phyloP scores from a whole-genome alignment of 1,140 invertebrate genomes.

The Calephelis virginiensis region DNA sequence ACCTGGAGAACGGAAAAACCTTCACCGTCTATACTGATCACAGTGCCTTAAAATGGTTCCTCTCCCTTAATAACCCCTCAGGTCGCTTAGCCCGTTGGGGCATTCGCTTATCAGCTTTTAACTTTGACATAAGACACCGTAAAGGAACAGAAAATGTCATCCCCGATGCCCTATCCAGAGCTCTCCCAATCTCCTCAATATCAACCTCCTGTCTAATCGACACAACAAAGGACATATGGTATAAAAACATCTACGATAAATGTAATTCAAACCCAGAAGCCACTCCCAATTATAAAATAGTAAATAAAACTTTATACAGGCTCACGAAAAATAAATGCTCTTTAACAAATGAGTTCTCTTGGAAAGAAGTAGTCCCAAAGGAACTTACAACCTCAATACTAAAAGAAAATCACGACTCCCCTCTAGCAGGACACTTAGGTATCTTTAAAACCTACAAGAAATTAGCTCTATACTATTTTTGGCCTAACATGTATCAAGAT shows the following conservation, averaged over 20 bases:
- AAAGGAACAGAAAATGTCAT: slow-evolving; percentile 44
- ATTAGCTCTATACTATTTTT: slow-evolving; percentile 29
- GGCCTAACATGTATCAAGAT: slow-evolving; percentile 36
- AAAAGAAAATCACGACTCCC: too few species aligned
- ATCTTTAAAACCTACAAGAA: slow-evolving; percentile 41
- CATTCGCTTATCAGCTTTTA: slow-evolving; percentile 38
- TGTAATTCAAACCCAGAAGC: slow-evolving; percentile 20
- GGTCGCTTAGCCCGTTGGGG: slow-evolving; percentile 44
- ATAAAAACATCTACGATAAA: slow-evolving; percentile 29
- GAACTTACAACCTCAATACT: too few species aligned
- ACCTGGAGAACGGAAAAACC: slow-evolving; percentile 33
- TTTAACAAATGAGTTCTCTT: slow-evolving; percentile 33
- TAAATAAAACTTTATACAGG: slow-evolving; percentile 29
- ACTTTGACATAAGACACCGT: slow-evolving; percentile 47
- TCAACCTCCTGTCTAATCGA: too few species aligned
- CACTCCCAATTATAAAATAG: slow-evolving; percentile 28
- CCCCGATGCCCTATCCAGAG: slow-evolving; percentile 39
- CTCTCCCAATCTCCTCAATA: slow-evolving; percentile 14
- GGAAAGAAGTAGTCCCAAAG: slow-evolving; percentile 35
- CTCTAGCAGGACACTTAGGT: slow-evolving; percentile 35
- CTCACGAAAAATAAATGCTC: slow-evolving; percentile 24
- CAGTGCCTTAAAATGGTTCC: slow-evolving; percentile 40
- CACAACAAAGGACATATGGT: slow-evolving; percentile 31
- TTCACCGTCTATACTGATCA: slow-evolving; percentile 40
- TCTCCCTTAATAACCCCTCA: slow-evolving; percentile 48